Evolutionary conservation across 2,888 invertebrate species (phyloP).

Genomic region (Eupithecia subumbrata): DNA sequence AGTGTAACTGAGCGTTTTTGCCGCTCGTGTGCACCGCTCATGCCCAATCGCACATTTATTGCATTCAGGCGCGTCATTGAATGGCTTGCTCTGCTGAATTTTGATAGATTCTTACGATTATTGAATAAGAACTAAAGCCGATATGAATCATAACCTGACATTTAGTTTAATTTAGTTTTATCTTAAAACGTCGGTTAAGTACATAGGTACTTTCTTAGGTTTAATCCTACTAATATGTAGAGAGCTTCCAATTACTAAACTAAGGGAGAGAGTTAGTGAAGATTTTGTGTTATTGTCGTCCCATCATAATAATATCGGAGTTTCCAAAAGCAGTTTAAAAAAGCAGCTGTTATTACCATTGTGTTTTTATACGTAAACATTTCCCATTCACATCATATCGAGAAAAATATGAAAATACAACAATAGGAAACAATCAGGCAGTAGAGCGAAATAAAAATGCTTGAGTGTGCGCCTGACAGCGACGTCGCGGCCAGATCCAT

Average conservation of each 20-base stretch:
- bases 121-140: conserved; percentile 25
- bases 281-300: neutral
- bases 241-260: no score
- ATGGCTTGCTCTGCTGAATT: conserved; percentile 32
- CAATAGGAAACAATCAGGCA: conserved; percentile 39
- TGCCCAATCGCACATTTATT: conserved; percentile 21
- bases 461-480: conserved; percentile 35
- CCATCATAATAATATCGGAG: no score
- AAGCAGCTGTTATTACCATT: neutral
- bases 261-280: no score
- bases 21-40: conserved; percentile 25
- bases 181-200: neutral
- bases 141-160: neutral
- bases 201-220: neutral
- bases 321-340: no score
- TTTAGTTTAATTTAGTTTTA: neutral
- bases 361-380: neutral
- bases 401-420: conserved; percentile 23
- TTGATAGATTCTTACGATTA: conserved; percentile 39
- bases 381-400: conserved; percentile 14
- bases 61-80: conserved; percentile 36
- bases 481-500: conserved; percentile 25
- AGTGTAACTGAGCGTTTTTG: neutral
- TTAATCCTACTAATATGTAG: no score
- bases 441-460: conserved; percentile 39